Evolutionary conservation across 2,797 vertebrate genomes (phyloP).

Genomic region (Pantherophis vulpinus): DNA sequence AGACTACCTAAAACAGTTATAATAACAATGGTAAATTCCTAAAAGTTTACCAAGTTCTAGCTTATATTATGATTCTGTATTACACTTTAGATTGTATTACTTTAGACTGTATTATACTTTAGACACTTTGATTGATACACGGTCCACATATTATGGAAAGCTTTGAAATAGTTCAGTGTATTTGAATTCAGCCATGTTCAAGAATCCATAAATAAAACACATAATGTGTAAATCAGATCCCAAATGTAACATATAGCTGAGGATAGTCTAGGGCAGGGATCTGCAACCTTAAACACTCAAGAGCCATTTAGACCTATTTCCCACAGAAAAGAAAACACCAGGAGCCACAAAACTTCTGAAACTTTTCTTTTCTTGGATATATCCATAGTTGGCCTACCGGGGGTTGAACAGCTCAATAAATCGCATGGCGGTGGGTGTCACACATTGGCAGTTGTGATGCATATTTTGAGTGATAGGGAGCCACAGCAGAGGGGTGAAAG

Average conservation of each 20-base stretch:
- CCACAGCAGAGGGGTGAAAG: too few relatives aligned
- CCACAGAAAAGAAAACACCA: too few relatives aligned
- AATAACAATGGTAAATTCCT: background rate
- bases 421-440: too few relatives aligned
- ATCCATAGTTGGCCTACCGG: too few relatives aligned
- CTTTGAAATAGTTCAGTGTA: background rate
- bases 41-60: background rate
- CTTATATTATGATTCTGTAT: background rate
- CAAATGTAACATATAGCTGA: background rate
- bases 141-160: background rate
- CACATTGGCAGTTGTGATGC: too few relatives aligned
- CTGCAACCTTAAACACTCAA: too few relatives aligned
- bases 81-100: background rate
- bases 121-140: background rate
- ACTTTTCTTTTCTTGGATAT: too few relatives aligned
- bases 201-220: background rate
- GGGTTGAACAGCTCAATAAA: too few relatives aligned
- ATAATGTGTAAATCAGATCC: background rate
- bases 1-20: background rate
- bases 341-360: too few relatives aligned
- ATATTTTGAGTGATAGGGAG: too few relatives aligned
- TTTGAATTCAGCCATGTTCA: background rate
- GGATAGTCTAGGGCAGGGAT: too few relatives aligned
- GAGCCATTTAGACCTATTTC: too few relatives aligned
- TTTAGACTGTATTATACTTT: background rate